Conservation (phyloP, 2,888 invertebrate genomes). For the Drosophila diplacantha region DNA sequence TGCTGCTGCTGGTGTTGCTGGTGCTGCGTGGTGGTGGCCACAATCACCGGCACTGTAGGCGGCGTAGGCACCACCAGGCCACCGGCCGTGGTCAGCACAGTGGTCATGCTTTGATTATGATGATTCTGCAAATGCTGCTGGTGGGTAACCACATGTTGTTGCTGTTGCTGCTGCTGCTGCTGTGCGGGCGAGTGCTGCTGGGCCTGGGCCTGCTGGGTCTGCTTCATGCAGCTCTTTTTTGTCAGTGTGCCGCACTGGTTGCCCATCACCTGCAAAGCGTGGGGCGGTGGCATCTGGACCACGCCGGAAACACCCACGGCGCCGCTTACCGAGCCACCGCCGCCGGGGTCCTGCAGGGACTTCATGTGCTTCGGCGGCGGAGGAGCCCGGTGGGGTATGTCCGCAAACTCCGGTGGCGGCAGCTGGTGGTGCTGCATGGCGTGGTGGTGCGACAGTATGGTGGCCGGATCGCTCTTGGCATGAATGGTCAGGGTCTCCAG, state of each 20-base stretch:
- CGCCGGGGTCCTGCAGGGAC: slow-evolving; percentile 79
- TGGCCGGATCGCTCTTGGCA: slow-evolving; percentile 84
- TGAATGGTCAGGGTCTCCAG: slow-evolving; percentile 81
- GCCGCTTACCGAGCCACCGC: slow-evolving; percentile 78
- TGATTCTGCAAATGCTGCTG: slow-evolving; percentile 75
- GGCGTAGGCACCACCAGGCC: slow-evolving; percentile 85
- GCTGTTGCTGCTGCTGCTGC: slow-evolving; percentile 59
- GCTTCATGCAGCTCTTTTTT: slow-evolving; percentile 83
- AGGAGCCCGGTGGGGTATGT: slow-evolving; percentile 86
- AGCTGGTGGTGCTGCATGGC: slow-evolving; percentile 88
- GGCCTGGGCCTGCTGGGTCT: slow-evolving; percentile 62
- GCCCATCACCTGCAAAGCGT: slow-evolving; percentile 86
- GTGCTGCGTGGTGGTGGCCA: slow-evolving; percentile 65
- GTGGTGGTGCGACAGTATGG: slow-evolving; percentile 86
- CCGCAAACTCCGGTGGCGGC: slow-evolving; percentile 91
- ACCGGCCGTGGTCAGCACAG: slow-evolving; percentile 81
- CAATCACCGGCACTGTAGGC: slow-evolving; percentile 67
- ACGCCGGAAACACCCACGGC: slow-evolving; percentile 78
- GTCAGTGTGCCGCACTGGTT: slow-evolving; percentile 86
- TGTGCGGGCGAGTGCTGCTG: slow-evolving; percentile 68
- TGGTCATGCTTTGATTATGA: slow-evolving; percentile 78
- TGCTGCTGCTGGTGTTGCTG: slow-evolving; percentile 69
- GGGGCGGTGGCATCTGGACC: slow-evolving; percentile 81
- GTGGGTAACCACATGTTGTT: slow-evolving; percentile 58
- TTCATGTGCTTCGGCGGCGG: slow-evolving; percentile 85